These are phyloP conservation scores for Jaculus jaculus DNA, from an alignment of 2,113 vertebrate species.

Conservation along the genomic window DNA sequence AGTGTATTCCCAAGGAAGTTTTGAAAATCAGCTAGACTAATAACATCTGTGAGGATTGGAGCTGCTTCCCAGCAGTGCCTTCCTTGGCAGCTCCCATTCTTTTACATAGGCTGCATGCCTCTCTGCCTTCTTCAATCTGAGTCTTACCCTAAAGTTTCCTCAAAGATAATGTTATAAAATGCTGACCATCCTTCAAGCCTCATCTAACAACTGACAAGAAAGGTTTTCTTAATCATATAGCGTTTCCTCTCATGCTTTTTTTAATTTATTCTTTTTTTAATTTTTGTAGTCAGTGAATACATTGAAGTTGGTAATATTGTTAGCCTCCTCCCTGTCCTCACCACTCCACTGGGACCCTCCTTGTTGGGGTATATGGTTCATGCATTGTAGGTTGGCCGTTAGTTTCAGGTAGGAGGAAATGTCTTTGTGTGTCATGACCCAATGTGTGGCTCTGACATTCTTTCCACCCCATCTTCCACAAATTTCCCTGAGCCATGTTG, in stretches of 20 bases:
- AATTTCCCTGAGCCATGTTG: too few species aligned
- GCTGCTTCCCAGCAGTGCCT: neutral
- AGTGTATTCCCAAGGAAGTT: neutral
- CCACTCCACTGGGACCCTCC: too few species aligned
- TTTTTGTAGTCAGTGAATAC: too few species aligned
- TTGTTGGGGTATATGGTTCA: too few species aligned
- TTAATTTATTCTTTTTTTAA: too few species aligned
- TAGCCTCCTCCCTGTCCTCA: too few species aligned
- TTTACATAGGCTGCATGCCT: neutral
- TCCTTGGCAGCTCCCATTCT: neutral
- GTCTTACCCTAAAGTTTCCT: neutral
- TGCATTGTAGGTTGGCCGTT: too few species aligned
- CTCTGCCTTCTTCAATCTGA: neutral
- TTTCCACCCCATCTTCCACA: too few species aligned
- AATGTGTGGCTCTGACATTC: too few species aligned
- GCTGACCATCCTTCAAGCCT: neutral
- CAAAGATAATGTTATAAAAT: neutral
- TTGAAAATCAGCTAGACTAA: neutral
- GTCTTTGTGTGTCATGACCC: too few species aligned
- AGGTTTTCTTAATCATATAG: neutral
- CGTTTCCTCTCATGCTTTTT: neutral
- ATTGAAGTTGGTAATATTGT: too few species aligned
- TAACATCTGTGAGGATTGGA: neutral
- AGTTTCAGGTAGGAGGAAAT: too few species aligned
- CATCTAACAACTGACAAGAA: neutral